These are phyloP conservation scores for Centropus unirufus DNA, from an alignment of 2,113 vertebrate genomes.

Conservation along the genomic window DNA sequence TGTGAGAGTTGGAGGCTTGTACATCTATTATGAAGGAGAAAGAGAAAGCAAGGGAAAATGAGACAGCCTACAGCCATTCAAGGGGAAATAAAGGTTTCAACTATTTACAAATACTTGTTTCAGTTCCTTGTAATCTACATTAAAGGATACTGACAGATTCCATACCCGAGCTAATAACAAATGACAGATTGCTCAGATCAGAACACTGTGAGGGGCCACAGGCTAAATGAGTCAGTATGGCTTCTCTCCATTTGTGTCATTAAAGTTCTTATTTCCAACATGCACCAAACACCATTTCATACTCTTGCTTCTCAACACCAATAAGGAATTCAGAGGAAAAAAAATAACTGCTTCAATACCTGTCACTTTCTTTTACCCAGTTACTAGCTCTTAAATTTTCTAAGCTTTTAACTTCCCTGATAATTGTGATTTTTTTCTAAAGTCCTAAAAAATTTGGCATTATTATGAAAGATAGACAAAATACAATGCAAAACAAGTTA, in stretches of 20 bases:
- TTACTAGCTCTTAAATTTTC: not conserved
- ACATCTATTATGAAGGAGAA: not conserved
- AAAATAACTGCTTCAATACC: not conserved
- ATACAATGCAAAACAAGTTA: not conserved
- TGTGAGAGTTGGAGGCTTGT: not conserved
- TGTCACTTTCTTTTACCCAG: not conserved
- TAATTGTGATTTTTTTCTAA: not conserved
- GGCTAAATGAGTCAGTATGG: constrained; percentile 41
- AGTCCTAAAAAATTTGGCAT: not conserved
- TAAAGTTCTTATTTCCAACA: not conserved
- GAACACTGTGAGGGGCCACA: constrained; percentile 1
- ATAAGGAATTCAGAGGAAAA: not conserved
- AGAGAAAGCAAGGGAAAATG: not conserved
- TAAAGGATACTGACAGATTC: constrained; percentile 53
- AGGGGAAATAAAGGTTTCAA: constrained; percentile 32
- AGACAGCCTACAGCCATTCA: not conserved
- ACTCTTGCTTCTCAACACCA: not conserved
- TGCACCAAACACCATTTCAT: constrained; percentile 15
- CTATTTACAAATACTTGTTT: constrained; percentile 51
- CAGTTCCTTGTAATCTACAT: not conserved
- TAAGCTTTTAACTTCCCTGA: not conserved
- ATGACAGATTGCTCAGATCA: constrained; percentile 61
- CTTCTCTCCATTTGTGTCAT: not conserved
- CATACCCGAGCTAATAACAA: constrained; percentile 41
- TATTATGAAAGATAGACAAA: not conserved